Base-by-base conservation (phyloP, 2,888 invertebrate genomes). In the Ramazzottius varieornatus region DNA sequence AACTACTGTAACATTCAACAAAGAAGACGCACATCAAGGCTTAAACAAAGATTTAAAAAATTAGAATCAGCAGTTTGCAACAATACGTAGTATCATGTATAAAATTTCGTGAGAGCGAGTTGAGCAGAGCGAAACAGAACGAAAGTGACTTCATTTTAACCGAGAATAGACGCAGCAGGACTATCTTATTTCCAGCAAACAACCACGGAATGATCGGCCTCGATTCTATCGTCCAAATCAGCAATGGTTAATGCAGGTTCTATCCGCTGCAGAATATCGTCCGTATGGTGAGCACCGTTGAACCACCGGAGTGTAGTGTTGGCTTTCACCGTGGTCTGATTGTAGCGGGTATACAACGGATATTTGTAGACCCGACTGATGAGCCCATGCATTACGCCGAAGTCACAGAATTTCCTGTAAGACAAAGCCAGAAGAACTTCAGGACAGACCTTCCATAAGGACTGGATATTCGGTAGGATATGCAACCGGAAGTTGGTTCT, bases 361-460 rank as follows among this genome's bases (percentile, higher is more conserved):
- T 76, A 78, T 67, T 87, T 87, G 71, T 88, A 84, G 0, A 90
- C 82, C 69, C 87, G 79, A 34, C 87, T 79, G 66, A 92, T 86
- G 2, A 89, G 79, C 0, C 86, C 86, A 73, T 88, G 85, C 2
- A 89, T 80, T n/a, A 89, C 79, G 1, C 89, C 90, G 75, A 88
- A 91, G 70, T 89, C 85, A 65, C 90, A 84, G 64, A 91, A 80
- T 72, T 84, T 85, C 69, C 86, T 79, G 77, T 64, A 33, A 46
- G 32, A 66, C 20, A 29, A 54, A 40, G 20, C 13, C 13, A 40
- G 20, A 40, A 8, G 63, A 13, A 63, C 8, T 32, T 63, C n/a
- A 13, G 8, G 13, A 63, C 32, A 13, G 29, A 8, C 32, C 63
- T 32, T n/a, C 8, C 63, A 20, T n/a, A n/a, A n/a, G n/a, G n/a